Base-by-base conservation (phyloP, 2,113 vertebrate genomes). In the Alaudala cheleensis region DNA sequence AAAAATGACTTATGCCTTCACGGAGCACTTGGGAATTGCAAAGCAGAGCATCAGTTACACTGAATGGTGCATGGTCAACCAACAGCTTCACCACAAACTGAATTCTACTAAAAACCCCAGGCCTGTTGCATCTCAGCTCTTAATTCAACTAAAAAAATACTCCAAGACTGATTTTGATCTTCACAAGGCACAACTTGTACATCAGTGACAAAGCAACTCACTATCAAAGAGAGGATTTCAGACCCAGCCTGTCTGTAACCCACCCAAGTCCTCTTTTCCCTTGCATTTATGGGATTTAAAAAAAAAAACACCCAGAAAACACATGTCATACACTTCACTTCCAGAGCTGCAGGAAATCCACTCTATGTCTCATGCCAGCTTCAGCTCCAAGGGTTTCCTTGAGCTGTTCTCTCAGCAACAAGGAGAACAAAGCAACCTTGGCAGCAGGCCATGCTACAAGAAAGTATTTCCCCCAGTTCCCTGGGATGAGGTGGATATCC, bases 361-460 rank as follows among this genome's bases (percentile, higher is more conserved):
- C 49, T 66, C 4, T 18, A 25, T 85, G 86, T 73, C 10, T 0
- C 24, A 84, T 70, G 95, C 90, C 95, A 95, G 62, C 81, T 37
- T 49, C 92, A 92, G 67, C 73, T 93, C 94, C 13, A 1, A 95
- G 78, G 69, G 42, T 74, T 96, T 97, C 90, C 93, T 86, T 70
- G 91, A 91, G 93, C 85, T 13, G 95, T 95, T 96, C 95, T 93
- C 97, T 77, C 81, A 79, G 84, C 11, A 2, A 66, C 84, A 29
- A 64, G 86, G 74, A 97, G 96, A 98, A 98, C 97, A 98, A 98
- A 98, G 96, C 88, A 83, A 70, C 42, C 84, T 77, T 96, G 95
- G 95, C 96, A 80, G 58, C 18, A 22, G 6, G 88, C 91, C 86
- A 73, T 1, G 0, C 58, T 65, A 25, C 66, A 39, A 74, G 88